Evolutionary conservation across 2,888 invertebrate genomes (phyloP).

Genomic region (Empis stercorea): DNA sequence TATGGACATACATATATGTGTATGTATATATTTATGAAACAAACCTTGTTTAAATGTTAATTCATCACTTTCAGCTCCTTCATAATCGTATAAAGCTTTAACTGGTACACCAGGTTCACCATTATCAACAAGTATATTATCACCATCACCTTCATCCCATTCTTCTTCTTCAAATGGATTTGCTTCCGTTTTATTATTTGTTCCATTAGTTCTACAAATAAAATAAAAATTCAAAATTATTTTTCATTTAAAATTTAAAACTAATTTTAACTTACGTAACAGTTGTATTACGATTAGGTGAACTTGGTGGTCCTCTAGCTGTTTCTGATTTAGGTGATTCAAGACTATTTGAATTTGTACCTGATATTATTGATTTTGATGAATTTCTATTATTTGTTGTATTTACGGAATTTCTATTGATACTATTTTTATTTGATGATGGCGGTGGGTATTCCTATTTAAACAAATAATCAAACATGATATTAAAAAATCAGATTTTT

Average conservation of each 20-base stretch:
- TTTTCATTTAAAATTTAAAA: no score
- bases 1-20: not conserved
- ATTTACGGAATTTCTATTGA: slow-evolving; percentile 38
- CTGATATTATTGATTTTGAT: slow-evolving; percentile 32
- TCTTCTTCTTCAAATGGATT: slow-evolving; percentile 82
- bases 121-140: slow-evolving; percentile 75
- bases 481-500: no score
- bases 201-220: slow-evolving; percentile 46
- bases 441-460: slow-evolving; percentile 45
- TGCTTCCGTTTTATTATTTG: slow-evolving; percentile 46
- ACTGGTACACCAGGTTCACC: slow-evolving; percentile 92
- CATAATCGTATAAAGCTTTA: slow-evolving; percentile 91
- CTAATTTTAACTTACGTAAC: slow-evolving; percentile 51
- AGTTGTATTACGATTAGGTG: slow-evolving; percentile 44
- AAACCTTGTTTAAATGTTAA: slow-evolving; percentile 90
- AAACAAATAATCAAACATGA: slow-evolving; percentile 14
- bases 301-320: slow-evolving; percentile 22
- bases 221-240: no score
- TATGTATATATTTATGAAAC: slow-evolving; percentile 3
- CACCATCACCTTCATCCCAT: slow-evolving; percentile 55
- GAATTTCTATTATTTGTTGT: slow-evolving; percentile 31
- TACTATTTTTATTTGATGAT: slow-evolving; percentile 38
- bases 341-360: slow-evolving; percentile 21
- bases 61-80: slow-evolving; percentile 94
- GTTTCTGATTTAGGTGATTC: slow-evolving; percentile 25